Percentiles rank a stretch among this genome's conserved stretches.
These are phyloP conservation scores for Pseudomyrmex concolor DNA, from an alignment of 1,140 invertebrate genomes.

Conservation along the genomic window DNA sequence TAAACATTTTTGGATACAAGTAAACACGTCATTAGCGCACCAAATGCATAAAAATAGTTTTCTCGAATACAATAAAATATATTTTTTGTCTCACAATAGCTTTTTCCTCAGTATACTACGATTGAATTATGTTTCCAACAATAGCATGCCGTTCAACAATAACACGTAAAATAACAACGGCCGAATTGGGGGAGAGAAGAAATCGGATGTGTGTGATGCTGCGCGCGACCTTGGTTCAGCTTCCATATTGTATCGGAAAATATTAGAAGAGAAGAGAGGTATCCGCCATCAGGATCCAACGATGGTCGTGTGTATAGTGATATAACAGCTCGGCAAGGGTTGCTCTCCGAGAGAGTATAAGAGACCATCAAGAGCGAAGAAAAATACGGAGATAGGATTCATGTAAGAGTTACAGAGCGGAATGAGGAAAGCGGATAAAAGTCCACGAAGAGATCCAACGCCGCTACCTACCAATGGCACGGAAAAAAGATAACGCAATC, in stretches of 20 bases:
- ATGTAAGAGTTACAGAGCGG: slow-evolving; percentile 58
- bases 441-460: slow-evolving; percentile 60
- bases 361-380: slow-evolving; percentile 51
- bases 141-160: not conserved
- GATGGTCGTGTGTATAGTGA: slow-evolving; percentile 55
- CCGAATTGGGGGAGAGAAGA: not conserved
- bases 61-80: no score
- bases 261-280: slow-evolving; percentile 34
- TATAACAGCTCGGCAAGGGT: slow-evolving; percentile 42
- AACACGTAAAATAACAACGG: slow-evolving; percentile 18
- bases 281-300: slow-evolving; percentile 14
- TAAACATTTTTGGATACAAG: no score
- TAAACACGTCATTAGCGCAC: no score
- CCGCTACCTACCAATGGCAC: slow-evolving; percentile 22
- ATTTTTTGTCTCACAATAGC: no score
- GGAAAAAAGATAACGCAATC: slow-evolving; percentile 58
- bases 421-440: slow-evolving; percentile 70
- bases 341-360: slow-evolving; percentile 56
- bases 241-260: slow-evolving; percentile 37
- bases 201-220: slow-evolving; percentile 28
- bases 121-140: no score
- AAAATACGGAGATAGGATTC: slow-evolving; percentile 70
- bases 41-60: no score
- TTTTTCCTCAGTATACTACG: no score
- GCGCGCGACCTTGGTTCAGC: slow-evolving; percentile 29